These are phyloP conservation scores for Ctenoplectra terminalis DNA, from an alignment of 1,140 invertebrate species.

Conservation along the genomic window DNA sequence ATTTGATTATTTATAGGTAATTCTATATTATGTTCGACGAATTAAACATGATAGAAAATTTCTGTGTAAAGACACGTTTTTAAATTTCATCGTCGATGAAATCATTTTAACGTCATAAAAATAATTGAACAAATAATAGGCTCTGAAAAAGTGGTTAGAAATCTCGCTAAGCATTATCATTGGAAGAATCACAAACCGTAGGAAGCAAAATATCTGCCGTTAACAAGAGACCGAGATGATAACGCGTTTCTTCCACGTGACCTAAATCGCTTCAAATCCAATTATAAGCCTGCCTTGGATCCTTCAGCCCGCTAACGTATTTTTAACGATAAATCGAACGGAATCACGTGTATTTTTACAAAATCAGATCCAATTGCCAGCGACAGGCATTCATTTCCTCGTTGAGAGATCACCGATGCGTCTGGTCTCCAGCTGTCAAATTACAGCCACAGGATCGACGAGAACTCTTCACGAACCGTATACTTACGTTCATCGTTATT, in stretches of 20 bases:
- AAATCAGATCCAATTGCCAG: not conserved
- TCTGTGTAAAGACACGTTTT: too few species aligned
- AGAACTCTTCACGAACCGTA: not conserved
- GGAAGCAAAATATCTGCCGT: not conserved
- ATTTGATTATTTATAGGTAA: not conserved
- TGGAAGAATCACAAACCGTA: not conserved
- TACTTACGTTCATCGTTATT: not conserved
- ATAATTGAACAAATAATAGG: not conserved
- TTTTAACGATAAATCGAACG: conserved; percentile 5
- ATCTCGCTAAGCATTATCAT: not conserved
- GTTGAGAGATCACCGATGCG: not conserved
- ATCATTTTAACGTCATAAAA: too few species aligned
- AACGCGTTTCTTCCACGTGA: not conserved
- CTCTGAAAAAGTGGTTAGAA: not conserved
- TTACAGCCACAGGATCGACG: not conserved
- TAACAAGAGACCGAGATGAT: not conserved
- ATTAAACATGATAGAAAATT: too few species aligned
- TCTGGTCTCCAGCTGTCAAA: not conserved
- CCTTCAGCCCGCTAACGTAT: conserved; percentile 1
- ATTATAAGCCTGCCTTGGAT: conserved; percentile 6
- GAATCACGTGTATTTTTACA: not conserved
- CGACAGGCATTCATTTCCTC: conserved; percentile 26
- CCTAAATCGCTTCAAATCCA: not conserved
- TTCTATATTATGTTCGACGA: not conserved
- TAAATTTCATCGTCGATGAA: too few species aligned